phyloP scores from a whole-genome alignment of 53 echinoderm and acorn worm genomes.

The Pentamera pediparva region DNA sequence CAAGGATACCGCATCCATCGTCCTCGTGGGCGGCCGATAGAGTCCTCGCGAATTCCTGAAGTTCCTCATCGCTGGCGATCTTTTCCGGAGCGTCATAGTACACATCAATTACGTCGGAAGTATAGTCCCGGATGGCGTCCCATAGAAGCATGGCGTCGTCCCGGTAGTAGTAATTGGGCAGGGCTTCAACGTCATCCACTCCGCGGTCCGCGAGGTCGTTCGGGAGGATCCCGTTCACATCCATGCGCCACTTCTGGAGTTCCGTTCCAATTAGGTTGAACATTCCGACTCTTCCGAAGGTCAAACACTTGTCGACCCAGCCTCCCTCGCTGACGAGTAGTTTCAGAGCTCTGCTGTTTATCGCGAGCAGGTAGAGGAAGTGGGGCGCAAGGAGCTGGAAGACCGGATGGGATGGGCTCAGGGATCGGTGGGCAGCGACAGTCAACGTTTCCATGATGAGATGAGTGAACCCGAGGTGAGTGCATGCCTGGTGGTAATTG shows the following conservation, averaged over 20 bases:
- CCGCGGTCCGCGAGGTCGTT: constrained; percentile 73
- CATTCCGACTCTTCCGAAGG: constrained; percentile 68
- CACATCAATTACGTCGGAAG: neutral
- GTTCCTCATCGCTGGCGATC: neutral
- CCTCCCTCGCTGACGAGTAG: constrained; percentile 65
- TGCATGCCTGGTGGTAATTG: constrained; percentile 60
- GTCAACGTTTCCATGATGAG: constrained; percentile 68
- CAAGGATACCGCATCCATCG: constrained; percentile 1
- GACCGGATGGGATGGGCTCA: constrained; percentile 79
- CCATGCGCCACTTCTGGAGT: constrained; percentile 49
- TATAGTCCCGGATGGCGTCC: neutral
- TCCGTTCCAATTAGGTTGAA: constrained; percentile 57
- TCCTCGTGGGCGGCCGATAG: neutral
- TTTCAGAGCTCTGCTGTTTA: constrained; percentile 77
- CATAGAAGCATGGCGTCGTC: constrained; percentile 34
- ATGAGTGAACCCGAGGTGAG: constrained; percentile 82
- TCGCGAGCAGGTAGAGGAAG: constrained; percentile 73
- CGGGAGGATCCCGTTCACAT: constrained; percentile 61
- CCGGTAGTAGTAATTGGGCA: constrained; percentile 82
- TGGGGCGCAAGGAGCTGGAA: constrained; percentile 84
- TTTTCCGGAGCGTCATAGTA: neutral
- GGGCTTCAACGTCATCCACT: constrained; percentile 68
- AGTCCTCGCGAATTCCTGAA: constrained; percentile 6
- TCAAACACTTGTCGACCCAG: constrained; percentile 75
- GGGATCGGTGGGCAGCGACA: constrained; percentile 55